Evolutionary conservation across 2,797 vertebrate genomes (phyloP).

Genomic region (Enteromius paludinosus): DNA sequence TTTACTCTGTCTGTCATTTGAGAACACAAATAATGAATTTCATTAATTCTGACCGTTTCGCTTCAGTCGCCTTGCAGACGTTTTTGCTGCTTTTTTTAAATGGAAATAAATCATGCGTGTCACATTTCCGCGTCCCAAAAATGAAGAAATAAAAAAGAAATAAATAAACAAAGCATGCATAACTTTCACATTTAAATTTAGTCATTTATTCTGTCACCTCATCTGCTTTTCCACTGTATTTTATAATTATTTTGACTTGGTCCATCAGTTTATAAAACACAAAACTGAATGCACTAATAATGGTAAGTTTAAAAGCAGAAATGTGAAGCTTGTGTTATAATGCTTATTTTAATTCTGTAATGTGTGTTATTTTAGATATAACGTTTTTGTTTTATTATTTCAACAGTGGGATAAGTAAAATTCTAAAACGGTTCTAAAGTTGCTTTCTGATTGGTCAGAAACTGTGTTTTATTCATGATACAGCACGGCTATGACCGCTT

Average conservation of each 20-base stretch:
- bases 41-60: neutral
- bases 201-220: neutral
- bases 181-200: neutral
- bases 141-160: neutral
- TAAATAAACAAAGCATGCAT: neutral
- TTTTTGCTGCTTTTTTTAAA: neutral
- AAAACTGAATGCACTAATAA: neutral
- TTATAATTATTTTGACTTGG: neutral
- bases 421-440: no score
- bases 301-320: neutral
- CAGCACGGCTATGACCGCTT: no score
- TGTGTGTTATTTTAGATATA: neutral
- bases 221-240: neutral
- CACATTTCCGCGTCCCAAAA: conserved; percentile 2
- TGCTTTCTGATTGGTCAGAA: no score
- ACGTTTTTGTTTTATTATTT: neutral
- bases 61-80: neutral
- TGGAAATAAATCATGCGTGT: neutral
- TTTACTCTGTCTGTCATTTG: conserved; percentile 13
- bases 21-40: conserved; percentile 29
- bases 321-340: neutral
- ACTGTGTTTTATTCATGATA: no score
- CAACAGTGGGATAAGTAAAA: neutral
- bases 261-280: neutral
- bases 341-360: neutral